phyloP scores from a whole-genome alignment of 2,888 invertebrate species.

The Tigriopus californicus region DNA sequence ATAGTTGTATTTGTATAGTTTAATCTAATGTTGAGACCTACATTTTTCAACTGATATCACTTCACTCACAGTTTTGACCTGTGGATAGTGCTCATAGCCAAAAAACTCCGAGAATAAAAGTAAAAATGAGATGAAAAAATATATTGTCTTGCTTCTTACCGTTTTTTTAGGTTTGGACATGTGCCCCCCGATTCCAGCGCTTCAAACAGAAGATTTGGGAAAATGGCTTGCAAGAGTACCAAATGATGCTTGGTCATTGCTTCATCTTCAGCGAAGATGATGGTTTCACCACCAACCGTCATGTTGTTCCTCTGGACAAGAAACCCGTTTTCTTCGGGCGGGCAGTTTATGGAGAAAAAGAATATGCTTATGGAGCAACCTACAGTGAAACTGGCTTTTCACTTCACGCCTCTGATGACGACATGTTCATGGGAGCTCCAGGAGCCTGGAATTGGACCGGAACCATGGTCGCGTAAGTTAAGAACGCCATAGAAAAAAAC shows the following conservation, averaged over 20 bases:
- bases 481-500: neutral
- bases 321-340: neutral
- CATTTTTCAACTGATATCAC: too few relatives aligned
- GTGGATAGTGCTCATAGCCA: too few relatives aligned
- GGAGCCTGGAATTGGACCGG: conserved; percentile 14
- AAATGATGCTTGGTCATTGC: conserved; percentile 2
- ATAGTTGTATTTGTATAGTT: too few relatives aligned
- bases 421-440: conserved; percentile 6
- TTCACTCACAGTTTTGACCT: too few relatives aligned
- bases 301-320: neutral
- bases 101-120: too few relatives aligned
- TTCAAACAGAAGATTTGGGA: neutral
- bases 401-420: neutral
- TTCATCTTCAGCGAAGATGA: neutral
- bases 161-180: conserved; percentile 2
- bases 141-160: too few relatives aligned
- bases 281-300: neutral
- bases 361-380: conserved; percentile 3
- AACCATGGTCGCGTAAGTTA: neutral
- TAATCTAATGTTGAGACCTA: too few relatives aligned
- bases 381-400: conserved; percentile 10
- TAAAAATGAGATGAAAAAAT: too few relatives aligned
- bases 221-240: neutral
- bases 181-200: conserved; percentile 5
- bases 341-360: neutral